Evolutionary conservation across 2,797 vertebrate species (phyloP).

Genomic region (Corythornis leucogaster): DNA sequence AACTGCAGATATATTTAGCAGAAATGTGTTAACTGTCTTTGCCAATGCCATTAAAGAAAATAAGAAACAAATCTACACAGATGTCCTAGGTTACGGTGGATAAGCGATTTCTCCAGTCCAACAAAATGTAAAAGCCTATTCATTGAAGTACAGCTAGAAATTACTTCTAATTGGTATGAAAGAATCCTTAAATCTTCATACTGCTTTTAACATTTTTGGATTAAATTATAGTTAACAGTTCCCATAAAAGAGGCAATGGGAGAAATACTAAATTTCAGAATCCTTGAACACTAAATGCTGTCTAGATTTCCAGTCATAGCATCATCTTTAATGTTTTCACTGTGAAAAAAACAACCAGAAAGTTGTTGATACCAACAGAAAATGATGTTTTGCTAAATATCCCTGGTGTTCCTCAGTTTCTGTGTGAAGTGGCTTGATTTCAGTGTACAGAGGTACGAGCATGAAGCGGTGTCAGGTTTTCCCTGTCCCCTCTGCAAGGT

Average conservation of each 20-base stretch:
- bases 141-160: slow-evolving; percentile 67
- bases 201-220: slow-evolving; percentile 69
- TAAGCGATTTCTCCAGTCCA: slow-evolving; percentile 63
- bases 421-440: neutral
- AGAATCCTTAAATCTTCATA: slow-evolving; percentile 64
- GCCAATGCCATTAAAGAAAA: slow-evolving; percentile 60
- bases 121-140: slow-evolving; percentile 75
- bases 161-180: slow-evolving; percentile 67
- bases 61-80: slow-evolving; percentile 53
- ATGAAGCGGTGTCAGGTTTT: neutral
- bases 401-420: neutral
- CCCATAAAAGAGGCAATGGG: slow-evolving; percentile 39
- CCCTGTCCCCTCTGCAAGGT: neutral
- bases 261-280: slow-evolving; percentile 53
- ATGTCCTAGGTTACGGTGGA: slow-evolving; percentile 6
- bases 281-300: neutral
- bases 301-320: neutral
- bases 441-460: rapidly evolving
- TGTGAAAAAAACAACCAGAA: neutral
- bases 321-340: neutral
- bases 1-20: neutral
- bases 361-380: neutral
- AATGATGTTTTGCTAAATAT: neutral
- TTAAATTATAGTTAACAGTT: slow-evolving; percentile 69
- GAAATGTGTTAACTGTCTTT: slow-evolving; percentile 57